Evolutionary conservation across 64 coral and sea anemone species (phyloP).

Genomic region (Trachythela sp.): DNA sequence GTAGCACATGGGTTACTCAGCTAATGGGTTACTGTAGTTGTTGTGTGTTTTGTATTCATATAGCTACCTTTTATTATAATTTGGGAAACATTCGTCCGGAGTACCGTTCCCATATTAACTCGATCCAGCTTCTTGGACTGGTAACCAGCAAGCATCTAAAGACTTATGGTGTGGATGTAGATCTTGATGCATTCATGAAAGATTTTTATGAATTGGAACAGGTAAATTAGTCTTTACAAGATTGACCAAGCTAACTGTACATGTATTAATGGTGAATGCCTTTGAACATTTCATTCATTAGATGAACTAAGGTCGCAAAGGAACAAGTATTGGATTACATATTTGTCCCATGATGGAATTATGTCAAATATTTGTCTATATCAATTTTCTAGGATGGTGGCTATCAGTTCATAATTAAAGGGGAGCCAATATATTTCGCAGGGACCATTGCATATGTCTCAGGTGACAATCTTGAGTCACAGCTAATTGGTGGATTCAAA

Average conservation of each 20-base stretch:
- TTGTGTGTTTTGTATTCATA: conserved; percentile 3
- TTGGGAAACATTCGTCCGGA: conserved; percentile 10
- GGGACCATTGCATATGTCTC: background rate
- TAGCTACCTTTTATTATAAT: conserved; percentile 23
- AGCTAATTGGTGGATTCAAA: background rate
- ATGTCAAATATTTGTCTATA: background rate
- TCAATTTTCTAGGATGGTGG: background rate
- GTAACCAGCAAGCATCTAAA: background rate
- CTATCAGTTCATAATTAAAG: background rate
- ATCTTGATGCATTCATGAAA: conserved; percentile 9
- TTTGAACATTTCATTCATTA: background rate
- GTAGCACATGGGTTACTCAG: too few species aligned
- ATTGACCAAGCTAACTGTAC: too few species aligned
- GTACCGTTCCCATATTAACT: background rate
- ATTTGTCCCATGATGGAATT: too few species aligned
- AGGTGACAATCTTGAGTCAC: background rate
- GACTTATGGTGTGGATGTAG: background rate
- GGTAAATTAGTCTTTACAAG: too few species aligned
- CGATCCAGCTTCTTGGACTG: conserved; percentile 8
- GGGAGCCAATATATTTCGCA: background rate
- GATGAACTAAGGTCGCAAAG: too few species aligned
- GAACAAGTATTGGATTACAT: too few species aligned
- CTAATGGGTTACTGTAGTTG: too few species aligned
- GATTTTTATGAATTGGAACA: conserved; percentile 36
- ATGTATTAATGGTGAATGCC: background rate